phyloP scores from a whole-genome alignment of 1,140 invertebrate species.

The Heliconius nattereri region DNA sequence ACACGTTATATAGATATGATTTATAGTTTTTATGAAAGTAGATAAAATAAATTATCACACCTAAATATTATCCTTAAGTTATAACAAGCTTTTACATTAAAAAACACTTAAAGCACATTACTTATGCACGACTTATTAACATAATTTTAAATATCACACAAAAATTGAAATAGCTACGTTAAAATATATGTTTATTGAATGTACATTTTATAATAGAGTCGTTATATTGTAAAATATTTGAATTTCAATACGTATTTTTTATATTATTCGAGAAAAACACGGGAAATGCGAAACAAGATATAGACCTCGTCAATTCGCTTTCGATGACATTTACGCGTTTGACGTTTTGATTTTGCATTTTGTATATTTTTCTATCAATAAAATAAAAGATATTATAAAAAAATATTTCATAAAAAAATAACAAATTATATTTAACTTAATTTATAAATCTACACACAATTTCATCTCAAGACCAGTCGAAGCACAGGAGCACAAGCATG shows the following conservation, averaged over 20 bases:
- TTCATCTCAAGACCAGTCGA: too few species aligned
- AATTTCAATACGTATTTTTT: neutral
- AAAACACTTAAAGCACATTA: slow-evolving; percentile 14
- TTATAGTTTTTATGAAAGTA: neutral
- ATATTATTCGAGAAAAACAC: slow-evolving; percentile 7
- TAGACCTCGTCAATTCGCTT: slow-evolving; percentile 2
- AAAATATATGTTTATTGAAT: neutral
- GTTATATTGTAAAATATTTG: neutral
- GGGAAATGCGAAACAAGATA: neutral
- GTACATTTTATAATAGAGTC: neutral
- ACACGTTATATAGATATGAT: neutral
- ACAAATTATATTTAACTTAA: too few species aligned
- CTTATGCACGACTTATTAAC: slow-evolving; percentile 8
- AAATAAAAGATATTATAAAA: neutral
- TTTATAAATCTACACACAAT: too few species aligned
- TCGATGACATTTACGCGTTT: slow-evolving; percentile 12
- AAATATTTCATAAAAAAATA: too few species aligned
- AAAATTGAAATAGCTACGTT: neutral
- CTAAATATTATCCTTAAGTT: slow-evolving; percentile 7
- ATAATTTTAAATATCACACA: slow-evolving; percentile 5
- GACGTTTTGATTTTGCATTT: slow-evolving; percentile 1
- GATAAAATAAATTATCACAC: neutral
- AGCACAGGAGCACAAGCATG: too few species aligned
- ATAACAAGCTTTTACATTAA: slow-evolving; percentile 19
- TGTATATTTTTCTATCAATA: neutral